A percentile compares a stretch with the other conserved stretches of the same genome.
Conservation (phyloP, 2,797 vertebrate genomes). For the Tokudaia muenninki region DNA sequence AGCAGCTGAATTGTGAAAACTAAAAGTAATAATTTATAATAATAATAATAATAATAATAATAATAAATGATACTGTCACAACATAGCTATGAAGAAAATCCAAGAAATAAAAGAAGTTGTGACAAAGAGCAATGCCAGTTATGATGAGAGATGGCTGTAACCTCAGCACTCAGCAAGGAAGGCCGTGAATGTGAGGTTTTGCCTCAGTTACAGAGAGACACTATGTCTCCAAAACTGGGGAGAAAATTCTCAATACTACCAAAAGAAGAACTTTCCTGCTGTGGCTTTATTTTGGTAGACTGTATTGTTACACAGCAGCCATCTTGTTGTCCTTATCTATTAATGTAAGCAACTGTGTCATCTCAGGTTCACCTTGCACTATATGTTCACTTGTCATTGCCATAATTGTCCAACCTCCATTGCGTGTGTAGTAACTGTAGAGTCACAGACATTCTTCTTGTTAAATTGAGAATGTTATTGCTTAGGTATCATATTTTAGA, state of each 20-base stretch:
- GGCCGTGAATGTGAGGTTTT: not conserved
- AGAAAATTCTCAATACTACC: fast-evolving
- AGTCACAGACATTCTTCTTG: not conserved
- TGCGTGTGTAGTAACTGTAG: no score
- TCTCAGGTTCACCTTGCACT: not conserved
- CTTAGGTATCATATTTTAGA: not conserved
- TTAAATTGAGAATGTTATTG: not conserved
- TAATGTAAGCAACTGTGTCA: not conserved
- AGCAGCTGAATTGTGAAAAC: not conserved
- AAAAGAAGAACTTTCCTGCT: not conserved
- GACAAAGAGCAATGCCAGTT: not conserved
- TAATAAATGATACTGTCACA: no score
- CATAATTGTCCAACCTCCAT: not conserved
- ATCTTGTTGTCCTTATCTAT: not conserved
- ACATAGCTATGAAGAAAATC: not conserved
- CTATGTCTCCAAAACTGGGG: not conserved
- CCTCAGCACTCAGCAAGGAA: not conserved
- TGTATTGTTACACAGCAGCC: not conserved
- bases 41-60: no score
- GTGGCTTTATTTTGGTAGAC: not conserved
- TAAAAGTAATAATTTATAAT: no score
- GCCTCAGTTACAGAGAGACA: not conserved
- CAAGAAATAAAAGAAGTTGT: not conserved
- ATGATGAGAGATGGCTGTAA: not conserved
- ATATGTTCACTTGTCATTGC: no score